Evolutionary conservation across 2,888 invertebrate species (phyloP), one percentile per base, ranked within the genome.

Genomic region (Trissolcus japonicus): DNA sequence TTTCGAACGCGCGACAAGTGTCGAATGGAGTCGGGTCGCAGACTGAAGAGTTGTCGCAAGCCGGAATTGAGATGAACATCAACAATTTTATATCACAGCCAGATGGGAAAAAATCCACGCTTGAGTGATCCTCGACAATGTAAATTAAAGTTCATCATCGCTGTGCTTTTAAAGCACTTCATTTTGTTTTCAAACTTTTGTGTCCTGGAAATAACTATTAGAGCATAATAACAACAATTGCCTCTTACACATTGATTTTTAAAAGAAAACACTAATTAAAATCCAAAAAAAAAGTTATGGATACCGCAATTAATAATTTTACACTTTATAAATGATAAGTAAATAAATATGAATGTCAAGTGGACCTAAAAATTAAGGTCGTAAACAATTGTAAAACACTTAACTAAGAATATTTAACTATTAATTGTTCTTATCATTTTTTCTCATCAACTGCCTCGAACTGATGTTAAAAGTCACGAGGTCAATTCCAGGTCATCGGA

Each of bases 401-500:
- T 6, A 72, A 57, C 72, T 72, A 72, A 62, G 76, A 72, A 72
- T 67, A 72, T 53, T 77, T 57, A 62, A 72, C 72, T 77, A 67
- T 72, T 77, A 77, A 77, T 77, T 77, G 63, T 76, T 63, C 67
- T 59, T 62, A 35, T 35, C 35, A 35, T 35, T 11, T 35, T 35
- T 11, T 35, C 35, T 11, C 35, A 35, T 40, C 21, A 21, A 41
- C 43, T 55, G 59, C 72, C 57, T 72, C 63, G 63, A 72, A 71
- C 72, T 66, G 71, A 71, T 71, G 71, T 57, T 66, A 66, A 69
- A 66, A 66, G 76, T 71, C 76, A 76, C 66, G 71, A 67, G 76
- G 76, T 76, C 66, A 57, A 71, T 67, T 76, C 66, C 76, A 53
- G 71, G 76, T 76, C 76, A 67, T 76, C 62, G 62, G 71, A 66